Conservation (phyloP, 2,113 vertebrate genomes). For the Caloenas nicobarica region DNA sequence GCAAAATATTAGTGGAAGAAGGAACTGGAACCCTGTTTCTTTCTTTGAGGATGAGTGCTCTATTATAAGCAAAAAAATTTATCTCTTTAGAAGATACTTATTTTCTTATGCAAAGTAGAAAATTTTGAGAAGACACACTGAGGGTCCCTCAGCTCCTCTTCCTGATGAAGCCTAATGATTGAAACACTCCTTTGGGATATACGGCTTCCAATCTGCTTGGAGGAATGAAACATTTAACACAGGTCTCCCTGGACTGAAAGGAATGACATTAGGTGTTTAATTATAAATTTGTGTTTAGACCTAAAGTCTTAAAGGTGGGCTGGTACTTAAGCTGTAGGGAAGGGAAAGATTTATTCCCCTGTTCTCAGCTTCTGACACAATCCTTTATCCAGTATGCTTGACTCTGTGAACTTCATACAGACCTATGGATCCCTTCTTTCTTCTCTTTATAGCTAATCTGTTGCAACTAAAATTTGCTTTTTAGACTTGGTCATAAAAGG, state of each 20-base stretch:
- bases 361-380: accelerated
- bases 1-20: background rate
- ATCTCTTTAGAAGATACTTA: background rate
- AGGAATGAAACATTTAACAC: background rate
- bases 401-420: background rate
- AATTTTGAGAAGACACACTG: background rate
- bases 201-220: background rate
- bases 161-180: background rate
- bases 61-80: background rate
- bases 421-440: background rate
- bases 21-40: background rate
- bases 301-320: background rate
- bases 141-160: background rate
- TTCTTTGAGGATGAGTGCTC: accelerated
- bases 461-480: background rate
- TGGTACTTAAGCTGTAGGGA: background rate
- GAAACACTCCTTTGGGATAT: background rate
- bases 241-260: background rate
- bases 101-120: background rate
- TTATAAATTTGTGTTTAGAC: background rate
- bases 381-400: background rate
- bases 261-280: background rate
- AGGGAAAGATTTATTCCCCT: background rate
- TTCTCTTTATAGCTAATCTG: background rate
- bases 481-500: background rate